A percentile compares a stretch with the other conserved stretches of the same genome.
Conservation (phyloP, 2,113 vertebrate species). For the Apodemus speciosus region DNA sequence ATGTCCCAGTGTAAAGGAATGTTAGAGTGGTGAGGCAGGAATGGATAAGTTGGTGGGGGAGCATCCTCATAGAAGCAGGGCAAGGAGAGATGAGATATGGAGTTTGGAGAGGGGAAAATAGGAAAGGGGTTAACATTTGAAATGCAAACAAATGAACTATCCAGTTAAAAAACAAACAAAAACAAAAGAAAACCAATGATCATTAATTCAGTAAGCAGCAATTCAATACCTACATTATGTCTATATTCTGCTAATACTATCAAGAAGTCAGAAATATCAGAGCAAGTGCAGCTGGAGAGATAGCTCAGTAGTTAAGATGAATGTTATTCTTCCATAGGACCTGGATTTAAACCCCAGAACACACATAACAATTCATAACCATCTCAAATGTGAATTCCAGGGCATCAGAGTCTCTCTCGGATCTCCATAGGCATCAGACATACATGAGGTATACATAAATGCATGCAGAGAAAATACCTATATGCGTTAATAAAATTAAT, state of each 20-base stretch:
- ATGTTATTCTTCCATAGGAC: neutral
- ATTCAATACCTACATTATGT: neutral
- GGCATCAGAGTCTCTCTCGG: neutral
- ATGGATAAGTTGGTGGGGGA: too few species aligned
- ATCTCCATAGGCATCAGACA: neutral
- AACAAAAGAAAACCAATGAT: too few species aligned
- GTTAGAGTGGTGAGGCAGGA: too few species aligned
- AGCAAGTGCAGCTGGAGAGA: neutral
- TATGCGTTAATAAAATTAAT: neutral
- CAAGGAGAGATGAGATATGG: too few species aligned
- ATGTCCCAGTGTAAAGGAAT: too few species aligned
- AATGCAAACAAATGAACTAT: too few species aligned
- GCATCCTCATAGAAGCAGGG: too few species aligned
- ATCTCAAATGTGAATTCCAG: neutral
- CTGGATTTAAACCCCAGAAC: neutral
- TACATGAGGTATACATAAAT: neutral
- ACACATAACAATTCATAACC: neutral
- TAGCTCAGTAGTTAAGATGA: neutral
- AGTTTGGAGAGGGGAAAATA: too few species aligned
- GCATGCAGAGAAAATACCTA: neutral
- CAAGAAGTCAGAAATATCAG: neutral
- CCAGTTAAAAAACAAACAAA: too few species aligned
- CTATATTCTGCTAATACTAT: neutral
- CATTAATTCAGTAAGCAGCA: conserved; percentile 39
- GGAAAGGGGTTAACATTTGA: too few species aligned